These are phyloP conservation scores for Danio jaintianensis DNA, from an alignment of 2,797 vertebrate genomes.

Conservation along the genomic window DNA sequence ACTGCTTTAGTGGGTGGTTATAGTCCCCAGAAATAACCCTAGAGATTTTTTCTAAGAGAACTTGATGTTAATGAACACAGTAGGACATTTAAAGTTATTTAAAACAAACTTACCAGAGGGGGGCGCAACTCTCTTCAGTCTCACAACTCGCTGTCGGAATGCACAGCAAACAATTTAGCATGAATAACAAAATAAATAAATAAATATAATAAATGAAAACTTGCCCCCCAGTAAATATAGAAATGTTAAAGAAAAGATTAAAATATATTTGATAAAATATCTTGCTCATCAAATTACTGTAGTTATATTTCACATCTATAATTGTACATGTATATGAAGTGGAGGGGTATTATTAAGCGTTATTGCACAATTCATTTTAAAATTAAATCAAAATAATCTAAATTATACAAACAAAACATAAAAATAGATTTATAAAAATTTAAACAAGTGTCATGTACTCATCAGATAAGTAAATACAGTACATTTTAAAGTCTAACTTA, in stretches of 20 bases:
- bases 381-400: not conserved
- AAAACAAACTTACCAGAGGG: constrained; percentile 46
- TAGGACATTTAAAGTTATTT: not conserved
- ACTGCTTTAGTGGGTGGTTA: not conserved
- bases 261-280: not conserved
- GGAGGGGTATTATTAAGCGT: not conserved
- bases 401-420: no score
- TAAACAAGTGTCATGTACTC: no score
- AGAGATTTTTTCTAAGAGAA: not conserved
- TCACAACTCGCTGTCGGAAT: not conserved
- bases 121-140: constrained; percentile 49
- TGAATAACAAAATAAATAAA: no score
- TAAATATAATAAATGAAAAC: no score
- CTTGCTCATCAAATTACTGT: not conserved
- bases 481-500: no score
- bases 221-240: no score
- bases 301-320: not conserved
- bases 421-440: no score
- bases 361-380: not conserved
- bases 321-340: not conserved
- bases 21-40: not conserved
- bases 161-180: constrained; percentile 8
- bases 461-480: no score
- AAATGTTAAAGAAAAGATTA: no score
- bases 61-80: not conserved